Percentiles rank a stretch among this genome's conserved stretches.
Conservation (phyloP, 2,888 invertebrate species). For the Plagiodera versicolora region DNA sequence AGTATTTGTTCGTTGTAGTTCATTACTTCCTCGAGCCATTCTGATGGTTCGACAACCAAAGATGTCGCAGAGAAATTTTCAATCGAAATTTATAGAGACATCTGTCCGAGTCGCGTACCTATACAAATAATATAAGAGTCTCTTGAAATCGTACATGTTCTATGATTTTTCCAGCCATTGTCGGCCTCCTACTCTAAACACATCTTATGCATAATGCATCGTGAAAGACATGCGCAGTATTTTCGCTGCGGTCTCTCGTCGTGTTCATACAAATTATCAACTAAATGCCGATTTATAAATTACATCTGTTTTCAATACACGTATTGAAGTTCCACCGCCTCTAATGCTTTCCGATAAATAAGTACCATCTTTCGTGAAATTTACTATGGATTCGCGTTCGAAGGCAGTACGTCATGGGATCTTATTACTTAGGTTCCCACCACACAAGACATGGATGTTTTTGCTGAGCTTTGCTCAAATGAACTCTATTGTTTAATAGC, state of each 20-base stretch:
- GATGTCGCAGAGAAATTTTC: conserved; percentile 24
- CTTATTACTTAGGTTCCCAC: neutral
- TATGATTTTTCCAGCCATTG: conserved; percentile 33
- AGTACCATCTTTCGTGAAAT: conserved; percentile 15
- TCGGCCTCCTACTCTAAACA: conserved; percentile 37
- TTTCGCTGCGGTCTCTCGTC: conserved; percentile 33
- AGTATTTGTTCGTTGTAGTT: neutral
- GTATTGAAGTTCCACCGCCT: conserved; percentile 32
- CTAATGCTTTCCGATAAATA: conserved; percentile 32
- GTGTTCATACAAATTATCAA: conserved; percentile 40
- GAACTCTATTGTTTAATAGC: no score
- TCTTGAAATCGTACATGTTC: conserved; percentile 32
- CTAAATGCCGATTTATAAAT: conserved; percentile 41
- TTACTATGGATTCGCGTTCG: conserved; percentile 7
- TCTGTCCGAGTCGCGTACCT: conserved; percentile 20
- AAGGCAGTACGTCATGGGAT: neutral
- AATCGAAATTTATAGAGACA: conserved; percentile 27
- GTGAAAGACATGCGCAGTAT: conserved; percentile 32
- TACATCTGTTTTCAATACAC: conserved; percentile 35
- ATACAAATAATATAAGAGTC: conserved; percentile 30
- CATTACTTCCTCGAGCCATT: conserved; percentile 1
- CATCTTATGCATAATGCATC: conserved; percentile 36
- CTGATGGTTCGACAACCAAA: conserved; percentile 19
- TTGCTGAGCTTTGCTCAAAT: no score
- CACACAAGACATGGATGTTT: no score